Evolutionary conservation across 1,140 invertebrate species (phyloP).

Genomic region (Adelges cooleyi): DNA sequence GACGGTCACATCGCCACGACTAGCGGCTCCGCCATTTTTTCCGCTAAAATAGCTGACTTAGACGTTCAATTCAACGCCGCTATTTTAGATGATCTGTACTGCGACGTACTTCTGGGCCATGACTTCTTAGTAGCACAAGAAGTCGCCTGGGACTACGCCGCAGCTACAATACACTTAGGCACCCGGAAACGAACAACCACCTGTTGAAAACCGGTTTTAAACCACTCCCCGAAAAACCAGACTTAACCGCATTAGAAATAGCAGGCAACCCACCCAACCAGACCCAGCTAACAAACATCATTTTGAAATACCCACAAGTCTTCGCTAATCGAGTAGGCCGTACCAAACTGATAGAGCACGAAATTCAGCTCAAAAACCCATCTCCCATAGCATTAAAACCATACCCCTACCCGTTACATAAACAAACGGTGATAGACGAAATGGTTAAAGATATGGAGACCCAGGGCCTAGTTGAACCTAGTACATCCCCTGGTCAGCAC

Average conservation of each 20-base stretch:
- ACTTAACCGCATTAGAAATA: neutral
- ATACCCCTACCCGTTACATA: neutral
- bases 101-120: neutral
- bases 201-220: neutral
- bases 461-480: neutral
- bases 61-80: neutral
- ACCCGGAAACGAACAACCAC: neutral
- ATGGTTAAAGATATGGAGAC: neutral
- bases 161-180: neutral
- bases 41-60: neutral
- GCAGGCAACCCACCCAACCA: neutral
- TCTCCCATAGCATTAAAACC: neutral
- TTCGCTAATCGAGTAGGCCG: neutral
- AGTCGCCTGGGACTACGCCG: neutral
- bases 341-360: neutral
- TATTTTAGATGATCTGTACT: neutral
- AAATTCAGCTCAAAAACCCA: neutral
- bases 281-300: neutral
- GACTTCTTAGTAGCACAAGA: neutral
- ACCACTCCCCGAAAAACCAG: neutral
- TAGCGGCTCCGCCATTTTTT: neutral
- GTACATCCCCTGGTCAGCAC: constrained; percentile 19
- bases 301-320: neutral
- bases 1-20: neutral
- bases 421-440: neutral